Evolutionary conservation across 23 tunicate genomes (phyloP), one percentile per base, ranked within the genome.

Genomic region (Phallusia fumigata): DNA sequence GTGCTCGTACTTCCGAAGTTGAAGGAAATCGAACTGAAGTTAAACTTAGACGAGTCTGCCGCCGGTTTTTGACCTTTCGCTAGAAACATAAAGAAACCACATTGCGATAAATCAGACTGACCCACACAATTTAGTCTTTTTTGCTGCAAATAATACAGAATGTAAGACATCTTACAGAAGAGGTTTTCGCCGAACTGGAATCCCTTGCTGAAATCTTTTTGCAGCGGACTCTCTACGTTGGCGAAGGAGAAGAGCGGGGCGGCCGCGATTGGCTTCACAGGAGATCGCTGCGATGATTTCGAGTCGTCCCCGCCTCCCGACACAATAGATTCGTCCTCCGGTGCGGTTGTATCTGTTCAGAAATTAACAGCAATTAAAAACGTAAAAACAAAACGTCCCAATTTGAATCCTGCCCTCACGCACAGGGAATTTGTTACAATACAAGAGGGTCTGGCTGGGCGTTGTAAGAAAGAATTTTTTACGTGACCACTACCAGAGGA

Each of bases 191-290:
- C 69, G 69, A 58, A 58, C 16, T 58, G 8, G 16, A 58, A 58
- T 8, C 69, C 69, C 16, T 58, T 58, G 15, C 69, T 13, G 28
- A 58, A 58, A 33, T 81, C 82, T 82, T 81, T 82, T 16, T 45
- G 51, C 12, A 91, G 83, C 33, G 97, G 88, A 33, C 83, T 92
- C 19, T 77, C 85, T 6, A 92, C 50, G 52, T 84, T 92, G 24
- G 97, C 91, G 47, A 92, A 92, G 18, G 92, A 88, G 50, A 92
- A 92, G 24, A 65, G 5, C 0, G 97, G 82, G 73, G 74, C 86
- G 75, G 88, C 31, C 0, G 82, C 74, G 69, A 58, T 21, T 32
- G 82, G 52, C 45, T 92, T 87, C 30, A 83, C 91, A 12, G 97
- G 97, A 65, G 91, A 87, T 64, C 47, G 16, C 30, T 81, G 73